Evolutionary conservation across 2,888 invertebrate species (phyloP).

Genomic region (Melitaea athalia): DNA sequence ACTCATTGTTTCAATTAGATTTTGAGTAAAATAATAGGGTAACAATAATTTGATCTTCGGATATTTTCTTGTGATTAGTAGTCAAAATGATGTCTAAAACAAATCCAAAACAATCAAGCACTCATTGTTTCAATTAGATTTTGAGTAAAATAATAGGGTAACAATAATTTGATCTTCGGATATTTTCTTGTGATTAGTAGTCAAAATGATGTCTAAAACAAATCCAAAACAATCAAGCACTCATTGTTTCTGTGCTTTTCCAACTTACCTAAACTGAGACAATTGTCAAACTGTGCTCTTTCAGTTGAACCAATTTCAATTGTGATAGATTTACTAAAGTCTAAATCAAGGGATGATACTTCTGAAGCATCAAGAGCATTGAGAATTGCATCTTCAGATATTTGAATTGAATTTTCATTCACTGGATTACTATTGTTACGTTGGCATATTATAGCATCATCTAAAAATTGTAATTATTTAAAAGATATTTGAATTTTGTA

Average conservation of each 20-base stretch:
- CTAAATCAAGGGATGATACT: slow-evolving; percentile 63
- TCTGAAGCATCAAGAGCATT: slow-evolving; percentile 68
- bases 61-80: too few relatives aligned
- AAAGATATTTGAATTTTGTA: neutral
- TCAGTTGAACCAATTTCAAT: slow-evolving; percentile 73
- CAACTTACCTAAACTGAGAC: slow-evolving; percentile 62
- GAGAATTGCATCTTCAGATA: slow-evolving; percentile 72
- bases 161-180: too few relatives aligned
- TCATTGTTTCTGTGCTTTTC: neutral
- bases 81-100: too few relatives aligned
- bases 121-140: too few relatives aligned
- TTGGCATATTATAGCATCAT: slow-evolving; percentile 53
- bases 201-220: too few relatives aligned
- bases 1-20: too few relatives aligned
- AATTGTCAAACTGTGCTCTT: slow-evolving; percentile 66
- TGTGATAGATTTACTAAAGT: slow-evolving; percentile 67
- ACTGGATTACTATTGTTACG: slow-evolving; percentile 53
- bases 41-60: too few relatives aligned
- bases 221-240: too few relatives aligned
- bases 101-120: too few relatives aligned
- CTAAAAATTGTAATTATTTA: slow-evolving; percentile 55
- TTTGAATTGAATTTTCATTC: slow-evolving; percentile 61
- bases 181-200: too few relatives aligned
- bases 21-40: too few relatives aligned
- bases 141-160: too few relatives aligned